Evolutionary conservation across 2,888 invertebrate genomes (phyloP).

Genomic region (Notocelia uddmanniana): DNA sequence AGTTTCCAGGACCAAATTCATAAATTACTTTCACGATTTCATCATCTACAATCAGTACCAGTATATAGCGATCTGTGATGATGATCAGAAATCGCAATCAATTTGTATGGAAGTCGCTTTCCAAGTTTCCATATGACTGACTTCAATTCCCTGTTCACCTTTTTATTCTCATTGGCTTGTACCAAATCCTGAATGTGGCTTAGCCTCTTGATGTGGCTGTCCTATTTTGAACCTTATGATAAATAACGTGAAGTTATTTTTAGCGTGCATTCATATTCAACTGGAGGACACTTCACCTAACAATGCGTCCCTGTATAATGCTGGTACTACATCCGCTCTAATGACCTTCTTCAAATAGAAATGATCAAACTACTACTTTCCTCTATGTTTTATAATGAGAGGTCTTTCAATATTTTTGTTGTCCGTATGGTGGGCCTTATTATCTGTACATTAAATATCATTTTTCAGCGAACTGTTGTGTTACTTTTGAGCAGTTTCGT

Average conservation of each 20-base stretch:
- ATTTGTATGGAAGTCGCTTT: too few relatives aligned
- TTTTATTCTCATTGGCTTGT: background rate
- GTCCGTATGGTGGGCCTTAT: background rate
- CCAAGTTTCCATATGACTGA: background rate
- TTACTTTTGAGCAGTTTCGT: too few relatives aligned
- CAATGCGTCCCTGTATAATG: background rate
- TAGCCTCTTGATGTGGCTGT: background rate
- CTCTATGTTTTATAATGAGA: background rate
- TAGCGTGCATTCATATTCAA: background rate
- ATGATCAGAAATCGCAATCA: too few relatives aligned
- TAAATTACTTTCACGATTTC: too few relatives aligned
- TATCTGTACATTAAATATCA: background rate
- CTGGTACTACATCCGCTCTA: conserved; percentile 3
- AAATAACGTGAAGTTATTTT: background rate
- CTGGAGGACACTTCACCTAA: background rate
- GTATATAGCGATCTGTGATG: too few relatives aligned
- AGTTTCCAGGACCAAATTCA: too few relatives aligned
- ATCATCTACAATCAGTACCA: too few relatives aligned
- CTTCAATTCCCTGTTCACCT: background rate
- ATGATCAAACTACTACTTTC: background rate
- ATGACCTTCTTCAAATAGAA: conserved; percentile 1
- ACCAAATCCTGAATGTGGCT: background rate
- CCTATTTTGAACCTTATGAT: background rate
- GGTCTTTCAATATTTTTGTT: background rate
- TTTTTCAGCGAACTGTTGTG: background rate